Base-by-base conservation (phyloP, 2,888 invertebrate genomes). In the Xestoiulus laeticollis region DNA sequence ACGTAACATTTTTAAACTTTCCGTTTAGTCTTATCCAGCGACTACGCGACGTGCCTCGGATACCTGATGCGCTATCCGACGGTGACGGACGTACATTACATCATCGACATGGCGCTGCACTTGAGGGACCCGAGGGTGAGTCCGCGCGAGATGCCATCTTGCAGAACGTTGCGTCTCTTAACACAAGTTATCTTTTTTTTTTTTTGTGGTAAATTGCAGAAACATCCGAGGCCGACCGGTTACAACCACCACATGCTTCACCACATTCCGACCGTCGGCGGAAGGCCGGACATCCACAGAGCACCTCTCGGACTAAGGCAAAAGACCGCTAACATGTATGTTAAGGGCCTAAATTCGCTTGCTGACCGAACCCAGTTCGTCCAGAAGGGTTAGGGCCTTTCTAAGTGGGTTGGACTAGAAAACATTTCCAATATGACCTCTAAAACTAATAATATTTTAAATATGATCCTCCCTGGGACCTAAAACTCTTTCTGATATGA, bases 61-160 rank as follows among this genome's bases (percentile, higher is more conserved):
- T 93, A 93, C 90, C 92, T 95, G 87, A 95, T 95, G 95, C 92
- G 94, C 87, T 95, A 94, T 91, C 95, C 95, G 0, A 93, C 93
- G 12, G 93, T 94, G 86, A 93, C 93, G 32, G 95, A 95, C 90
- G 93, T 95, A 1, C 93, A 93, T 88, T 92, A 93, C 90, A 94
- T 95, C 90, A 93, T 95, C 84, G 93, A 94, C 85, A 93, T 94
- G 90, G 95, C 95, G 0, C 91, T 95, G 44, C 88, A 89, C 83
- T 32, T 89, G 32, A 89, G 89, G 82, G 88, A 89, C 78, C 89
- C 89, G 4, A 44, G 78, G n/a, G 89, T 89, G 85, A 68, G 44
- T 87, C 26, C 43, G 48, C 48, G 19, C 48, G 5, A 48, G 19
- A 48, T 19, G 48, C 48, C n/a, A 14, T 19, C 3, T 59, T 59